Base-by-base conservation (phyloP, 2,113 vertebrate species). In the Orientallactaga bullata region DNA sequence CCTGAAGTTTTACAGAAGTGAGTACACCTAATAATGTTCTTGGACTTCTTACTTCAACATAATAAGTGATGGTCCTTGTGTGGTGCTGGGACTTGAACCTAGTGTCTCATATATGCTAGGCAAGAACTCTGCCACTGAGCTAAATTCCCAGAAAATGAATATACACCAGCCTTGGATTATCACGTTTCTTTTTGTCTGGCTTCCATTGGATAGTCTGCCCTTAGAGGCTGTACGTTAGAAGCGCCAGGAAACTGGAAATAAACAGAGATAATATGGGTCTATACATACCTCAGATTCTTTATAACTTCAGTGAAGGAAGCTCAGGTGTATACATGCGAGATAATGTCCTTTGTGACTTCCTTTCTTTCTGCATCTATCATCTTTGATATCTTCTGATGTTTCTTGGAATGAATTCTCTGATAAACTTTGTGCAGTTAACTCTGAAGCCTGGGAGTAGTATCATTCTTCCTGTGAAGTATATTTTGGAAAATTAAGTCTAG, bases 221-320 rank as follows among this genome's bases (percentile, higher is more conserved):
- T n/a, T 16, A 39, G 1, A 32, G 35, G 21, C 32, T 13, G 0
- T n/a, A 60, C 16, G n/a, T 21, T 26, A 16, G 30, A 74, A 63
- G 28, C 30, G 13, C 12, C 60, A 84, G 21, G 13, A 35, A 81
- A 26, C 6, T 17, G 30, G 47, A 21, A 71, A 20, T 15, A 42
- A 32, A 9, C 3, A 28, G 17, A 5, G n/a, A 60, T 79, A 26
- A 23, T 4, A 1, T 2, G 61, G 37, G 26, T 28, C 12, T 32
- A 61, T n/a, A 13, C 3, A 12, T 0, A 30, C 0, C 9, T 39
- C 15, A 73, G 42, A 1, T 39, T 51, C 58, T 26, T 72, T 2
- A 1, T 0, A 2, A 15, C 58, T 15, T 61, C 11, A 0, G 17
- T 21, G 42, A 7, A 16, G 5, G 23, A 35, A 65, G 15, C 8